phyloP scores from a whole-genome alignment of 2,113 vertebrate genomes.

The Tor tambroides region DNA sequence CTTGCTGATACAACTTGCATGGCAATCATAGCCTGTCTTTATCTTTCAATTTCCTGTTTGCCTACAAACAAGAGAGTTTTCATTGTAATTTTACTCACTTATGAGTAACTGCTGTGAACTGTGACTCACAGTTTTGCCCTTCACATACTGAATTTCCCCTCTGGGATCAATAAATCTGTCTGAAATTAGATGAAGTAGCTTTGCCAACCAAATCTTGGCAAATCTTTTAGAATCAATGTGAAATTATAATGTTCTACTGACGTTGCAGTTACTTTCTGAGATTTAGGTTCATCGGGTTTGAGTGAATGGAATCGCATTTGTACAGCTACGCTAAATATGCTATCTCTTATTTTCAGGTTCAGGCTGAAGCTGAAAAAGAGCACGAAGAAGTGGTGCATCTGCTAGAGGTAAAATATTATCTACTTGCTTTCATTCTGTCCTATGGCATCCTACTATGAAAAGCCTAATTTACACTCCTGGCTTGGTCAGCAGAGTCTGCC shows the following conservation, averaged over 20 bases:
- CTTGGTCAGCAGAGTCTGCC: conserved; percentile 14
- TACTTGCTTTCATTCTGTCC: background rate
- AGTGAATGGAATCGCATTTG: background rate
- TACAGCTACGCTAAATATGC: background rate
- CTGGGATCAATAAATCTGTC: conserved; percentile 35
- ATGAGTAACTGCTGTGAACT: conserved; percentile 28
- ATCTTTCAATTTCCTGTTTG: background rate
- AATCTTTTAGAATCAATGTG: conserved; percentile 14
- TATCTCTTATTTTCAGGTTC: conserved; percentile 76
- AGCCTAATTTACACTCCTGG: background rate
- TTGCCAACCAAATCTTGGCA: conserved; percentile 29
- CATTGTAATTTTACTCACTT: conserved; percentile 35
- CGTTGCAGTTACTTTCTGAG: background rate
- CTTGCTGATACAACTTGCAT: background rate
- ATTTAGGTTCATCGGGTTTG: background rate
- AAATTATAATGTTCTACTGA: conserved; percentile 19
- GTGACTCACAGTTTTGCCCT: conserved; percentile 37
- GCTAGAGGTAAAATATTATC: conserved; percentile 83
- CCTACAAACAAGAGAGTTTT: conserved; percentile 8
- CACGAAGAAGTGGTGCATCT: conserved; percentile 87
- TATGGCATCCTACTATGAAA: background rate
- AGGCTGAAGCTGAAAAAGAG: conserved; percentile 87
- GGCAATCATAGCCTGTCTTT: background rate
- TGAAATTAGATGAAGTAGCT: conserved; percentile 7
- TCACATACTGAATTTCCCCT: conserved; percentile 5